phyloP scores from a whole-genome alignment of 2,888 invertebrate genomes.

The Cataglyphis cursor region DNA sequence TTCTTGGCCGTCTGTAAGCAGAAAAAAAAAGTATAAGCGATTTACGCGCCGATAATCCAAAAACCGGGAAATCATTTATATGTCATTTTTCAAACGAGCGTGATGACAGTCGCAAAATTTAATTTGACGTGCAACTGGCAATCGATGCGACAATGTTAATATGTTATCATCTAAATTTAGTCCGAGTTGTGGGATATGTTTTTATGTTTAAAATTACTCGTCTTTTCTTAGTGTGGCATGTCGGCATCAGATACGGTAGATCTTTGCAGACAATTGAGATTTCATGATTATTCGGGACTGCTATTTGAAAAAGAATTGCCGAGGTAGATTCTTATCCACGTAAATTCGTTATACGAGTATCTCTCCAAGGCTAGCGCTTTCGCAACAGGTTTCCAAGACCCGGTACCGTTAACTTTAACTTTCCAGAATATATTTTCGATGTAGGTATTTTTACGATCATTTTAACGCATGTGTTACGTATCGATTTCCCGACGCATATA shows the following conservation, averaged over 20 bases:
- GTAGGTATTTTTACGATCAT: neutral
- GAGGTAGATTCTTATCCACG: neutral
- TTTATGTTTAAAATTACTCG: neutral
- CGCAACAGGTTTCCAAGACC: constrained; percentile 40
- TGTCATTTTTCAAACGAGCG: neutral
- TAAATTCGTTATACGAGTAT: constrained; percentile 6
- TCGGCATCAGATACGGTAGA: neutral
- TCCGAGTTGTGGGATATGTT: neutral
- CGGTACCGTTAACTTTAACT: constrained; percentile 37
- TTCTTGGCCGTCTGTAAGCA: constrained; percentile 88
- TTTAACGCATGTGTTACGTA: constrained; percentile 15
- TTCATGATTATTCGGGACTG: neutral
- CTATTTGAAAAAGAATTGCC: neutral
- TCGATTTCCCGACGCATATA: neutral
- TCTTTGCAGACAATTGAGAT: constrained; percentile 1
- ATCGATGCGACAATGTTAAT: neutral
- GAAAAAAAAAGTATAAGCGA: neutral
- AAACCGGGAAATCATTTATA: neutral
- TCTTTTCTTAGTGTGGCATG: neutral
- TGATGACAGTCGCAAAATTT: neutral
- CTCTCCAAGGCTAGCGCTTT: constrained; percentile 18
- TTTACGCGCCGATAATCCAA: neutral
- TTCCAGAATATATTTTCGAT: constrained; percentile 32
- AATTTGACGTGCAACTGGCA: neutral
- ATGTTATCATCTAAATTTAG: neutral